Base-by-base conservation (phyloP, 2,888 invertebrate genomes). In the Ochropacha duplaris region DNA sequence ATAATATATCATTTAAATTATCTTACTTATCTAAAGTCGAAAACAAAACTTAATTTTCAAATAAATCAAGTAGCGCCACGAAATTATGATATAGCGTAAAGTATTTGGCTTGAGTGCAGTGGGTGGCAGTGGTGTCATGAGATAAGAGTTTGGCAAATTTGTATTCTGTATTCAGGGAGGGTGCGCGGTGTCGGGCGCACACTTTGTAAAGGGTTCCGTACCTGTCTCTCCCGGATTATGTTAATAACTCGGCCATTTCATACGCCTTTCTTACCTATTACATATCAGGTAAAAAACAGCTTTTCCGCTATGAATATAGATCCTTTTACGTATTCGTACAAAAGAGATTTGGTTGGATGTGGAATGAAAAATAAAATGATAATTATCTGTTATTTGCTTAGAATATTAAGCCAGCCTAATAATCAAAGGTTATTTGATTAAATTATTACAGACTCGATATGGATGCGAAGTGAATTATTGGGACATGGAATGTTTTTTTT, bases 61-160 rank as follows among this genome's bases (percentile, higher is more conserved):
- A n/a, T n/a, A n/a, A n/a, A n/a, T n/a, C n/a, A n/a, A n/a, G n/a
- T n/a, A n/a, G n/a, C n/a, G n/a, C n/a, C n/a, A n/a, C n/a, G n/a
- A n/a, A n/a, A n/a, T n/a, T n/a, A n/a, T n/a, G n/a, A n/a, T n/a
- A n/a, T n/a, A n/a, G n/a, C n/a, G n/a, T n/a, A n/a, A n/a, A n/a
- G n/a, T n/a, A n/a, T n/a, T n/a, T n/a, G n/a, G n/a, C n/a, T n/a
- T n/a, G n/a, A n/a, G n/a, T n/a, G n/a, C n/a, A n/a, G n/a, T n/a
- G n/a, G n/a, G n/a, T n/a, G 31, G 52, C 52, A 52, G n/a, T 52
- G 52, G 52, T 34, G 52, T 52, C 34, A 52, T 52, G 31, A 52
- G 52, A 52, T 52, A 34, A 52, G 52, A 52, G 31, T 19, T 52
- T 16, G 4, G 52, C 52, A 52, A 52, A 52, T 52, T 34, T 22